Evolutionary conservation across 2,797 vertebrate species (phyloP).

Genomic region (Columba guinea): DNA sequence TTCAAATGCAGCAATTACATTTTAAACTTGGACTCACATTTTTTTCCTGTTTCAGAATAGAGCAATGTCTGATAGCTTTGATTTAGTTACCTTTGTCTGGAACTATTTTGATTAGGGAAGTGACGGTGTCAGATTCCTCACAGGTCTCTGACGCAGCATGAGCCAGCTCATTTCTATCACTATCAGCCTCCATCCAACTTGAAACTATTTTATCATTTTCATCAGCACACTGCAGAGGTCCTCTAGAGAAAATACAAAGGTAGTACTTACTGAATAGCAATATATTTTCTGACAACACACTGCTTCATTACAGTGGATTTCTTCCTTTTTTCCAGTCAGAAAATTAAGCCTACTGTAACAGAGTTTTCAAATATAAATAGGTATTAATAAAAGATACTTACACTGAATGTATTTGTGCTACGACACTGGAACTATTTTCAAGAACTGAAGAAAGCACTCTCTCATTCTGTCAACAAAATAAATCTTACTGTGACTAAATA

Average conservation of each 20-base stretch:
- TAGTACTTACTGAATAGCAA: neutral
- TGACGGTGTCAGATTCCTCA: neutral
- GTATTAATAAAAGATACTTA: slow-evolving; percentile 54
- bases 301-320: neutral
- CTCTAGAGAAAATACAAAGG: slow-evolving; percentile 49
- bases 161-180: neutral
- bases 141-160: neutral
- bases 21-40: neutral
- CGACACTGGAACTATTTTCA: neutral
- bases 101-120: neutral
- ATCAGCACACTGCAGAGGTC: slow-evolving; percentile 13
- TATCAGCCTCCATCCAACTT: slow-evolving; percentile 13
- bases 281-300: neutral
- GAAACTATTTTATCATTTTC: neutral
- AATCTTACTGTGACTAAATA: neutral
- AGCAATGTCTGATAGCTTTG: neutral
- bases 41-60: neutral
- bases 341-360: neutral
- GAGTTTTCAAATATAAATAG: neutral
- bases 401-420: neutral
- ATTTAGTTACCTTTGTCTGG: slow-evolving; percentile 50
- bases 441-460: neutral
- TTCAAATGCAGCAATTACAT: neutral
- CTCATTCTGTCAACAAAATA: slow-evolving; percentile 62
- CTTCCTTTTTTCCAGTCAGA: neutral